Conservation (phyloP, 2,888 invertebrate genomes). For the Ectemnius continuus region DNA sequence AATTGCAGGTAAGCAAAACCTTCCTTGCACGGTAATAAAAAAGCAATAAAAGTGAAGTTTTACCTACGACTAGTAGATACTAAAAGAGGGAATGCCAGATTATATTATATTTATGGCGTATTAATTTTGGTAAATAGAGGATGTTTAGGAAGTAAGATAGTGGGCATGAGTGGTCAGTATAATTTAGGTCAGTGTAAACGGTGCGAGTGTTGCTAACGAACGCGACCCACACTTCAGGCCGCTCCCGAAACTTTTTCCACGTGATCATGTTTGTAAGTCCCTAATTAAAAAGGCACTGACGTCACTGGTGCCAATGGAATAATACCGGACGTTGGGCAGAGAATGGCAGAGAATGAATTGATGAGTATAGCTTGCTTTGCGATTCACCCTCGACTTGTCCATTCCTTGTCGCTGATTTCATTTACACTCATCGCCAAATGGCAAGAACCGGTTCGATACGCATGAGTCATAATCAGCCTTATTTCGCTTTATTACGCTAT, state of each 20-base stretch:
- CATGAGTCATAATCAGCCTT: not conserved
- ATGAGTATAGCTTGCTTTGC: not conserved
- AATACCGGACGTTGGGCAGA: constrained; percentile 3
- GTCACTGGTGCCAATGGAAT: constrained; percentile 16
- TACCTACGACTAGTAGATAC: too few relatives aligned
- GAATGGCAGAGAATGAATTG: too few relatives aligned
- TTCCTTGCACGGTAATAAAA: constrained; percentile 20
- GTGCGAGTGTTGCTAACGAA: not conserved
- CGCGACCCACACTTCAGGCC: not conserved
- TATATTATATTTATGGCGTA: too few relatives aligned
- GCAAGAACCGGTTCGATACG: constrained; percentile 23
- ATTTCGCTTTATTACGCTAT: not conserved
- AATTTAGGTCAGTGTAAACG: constrained; percentile 4
- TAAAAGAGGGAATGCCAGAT: too few relatives aligned
- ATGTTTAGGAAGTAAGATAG: not conserved
- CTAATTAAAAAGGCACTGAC: constrained; percentile 7
- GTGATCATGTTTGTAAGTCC: constrained; percentile 4
- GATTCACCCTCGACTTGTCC: not conserved
- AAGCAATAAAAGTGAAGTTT: not conserved
- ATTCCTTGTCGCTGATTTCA: not conserved
- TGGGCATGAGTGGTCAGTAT: not conserved
- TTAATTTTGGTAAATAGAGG: too few relatives aligned
- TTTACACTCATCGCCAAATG: not conserved
- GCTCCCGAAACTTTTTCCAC: constrained; percentile 4
- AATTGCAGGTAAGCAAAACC: constrained; percentile 1